These are phyloP conservation scores for Cyaniris semiargus DNA, from an alignment of 2,888 invertebrate genomes.

Conservation along the genomic window DNA sequence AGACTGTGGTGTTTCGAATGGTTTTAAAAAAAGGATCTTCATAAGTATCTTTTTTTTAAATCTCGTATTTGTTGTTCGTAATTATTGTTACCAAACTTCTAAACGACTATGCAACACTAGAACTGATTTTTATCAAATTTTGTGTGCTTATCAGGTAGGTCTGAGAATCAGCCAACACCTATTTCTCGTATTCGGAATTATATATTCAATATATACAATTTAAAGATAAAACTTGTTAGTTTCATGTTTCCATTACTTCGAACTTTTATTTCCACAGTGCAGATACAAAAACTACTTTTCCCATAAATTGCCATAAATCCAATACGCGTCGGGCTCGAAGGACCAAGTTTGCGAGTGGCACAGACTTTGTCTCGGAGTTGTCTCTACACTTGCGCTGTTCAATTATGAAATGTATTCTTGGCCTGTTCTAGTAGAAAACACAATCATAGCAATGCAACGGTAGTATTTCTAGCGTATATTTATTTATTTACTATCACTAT, in stretches of 20 bases:
- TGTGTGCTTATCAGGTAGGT: no score
- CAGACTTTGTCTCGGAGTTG: neutral
- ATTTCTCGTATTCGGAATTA: no score
- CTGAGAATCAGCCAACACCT: no score
- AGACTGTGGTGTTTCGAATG: no score
- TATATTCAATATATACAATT: no score
- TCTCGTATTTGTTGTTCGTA: no score
- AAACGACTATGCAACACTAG: no score
- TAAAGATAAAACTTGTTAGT: neutral
- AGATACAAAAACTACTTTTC: constrained; percentile 5
- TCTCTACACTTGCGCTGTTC: neutral
- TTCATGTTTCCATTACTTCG: neutral
- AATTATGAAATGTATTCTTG: neutral
- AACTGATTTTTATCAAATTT: no score
- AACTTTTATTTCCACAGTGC: neutral
- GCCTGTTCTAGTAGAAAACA: neutral
- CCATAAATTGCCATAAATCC: constrained; percentile 10
- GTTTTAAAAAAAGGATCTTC: no score
- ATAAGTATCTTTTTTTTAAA: no score
- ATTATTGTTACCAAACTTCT: no score
- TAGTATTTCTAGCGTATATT: neutral
- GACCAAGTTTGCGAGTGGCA: constrained; percentile 4
- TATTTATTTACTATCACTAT: no score
- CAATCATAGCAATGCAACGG: neutral
- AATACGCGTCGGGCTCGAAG: constrained; percentile 14